Base-by-base conservation (phyloP, 2,797 vertebrate species). In the Pseudomugil gertrudae region DNA sequence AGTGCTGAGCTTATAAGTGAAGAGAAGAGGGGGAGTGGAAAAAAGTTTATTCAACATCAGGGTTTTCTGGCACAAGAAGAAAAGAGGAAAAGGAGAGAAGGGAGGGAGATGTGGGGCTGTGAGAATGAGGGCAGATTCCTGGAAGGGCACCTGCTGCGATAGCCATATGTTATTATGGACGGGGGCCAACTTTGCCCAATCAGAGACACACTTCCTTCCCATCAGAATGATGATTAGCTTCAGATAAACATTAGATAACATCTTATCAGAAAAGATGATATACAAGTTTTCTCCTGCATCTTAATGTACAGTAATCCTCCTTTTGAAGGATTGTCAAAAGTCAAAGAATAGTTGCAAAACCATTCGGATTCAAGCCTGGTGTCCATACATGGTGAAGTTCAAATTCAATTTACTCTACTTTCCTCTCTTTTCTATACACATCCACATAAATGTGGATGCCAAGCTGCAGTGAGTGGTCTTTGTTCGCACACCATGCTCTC, bases 91-190 rank as follows among this genome's bases (percentile, higher is more conserved):
- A 30, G 29, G 29, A 68, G 53, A 63, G 45, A 1, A 32, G 66
- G 38, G 63, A 70, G 63, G 58, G 69, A 50, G 74, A 63, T 63
- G 60, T 26, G 61, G 33, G 53, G 57, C 54, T 76, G 76, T 77
- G 81, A 87, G 80, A 83, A 83, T 72, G 72, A 83, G 76, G 79
- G 73, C 72, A 80, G 81, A 90, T 87, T 90, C 86, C 85, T 86
- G 77, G 86, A 91, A 90, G 55, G 79, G 77, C 83, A 91, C 88
- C 89, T 89, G 86, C 84, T 85, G 81, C 14, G 79, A 72, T 75
- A 61, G 68, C 55, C 59, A 60, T 48, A 68, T 72, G 36, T 67
- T 67, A 65, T 74, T 66, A 52, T 38, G 66, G 65, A 87, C 78
- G 84, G 77, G 84, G 59, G 50, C 63, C 57, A 59, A 66, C 74